Evolutionary conservation across 2,113 vertebrate genomes (phyloP), one percentile per base, ranked within the genome.

Genomic region (Amphiprion percula): DNA sequence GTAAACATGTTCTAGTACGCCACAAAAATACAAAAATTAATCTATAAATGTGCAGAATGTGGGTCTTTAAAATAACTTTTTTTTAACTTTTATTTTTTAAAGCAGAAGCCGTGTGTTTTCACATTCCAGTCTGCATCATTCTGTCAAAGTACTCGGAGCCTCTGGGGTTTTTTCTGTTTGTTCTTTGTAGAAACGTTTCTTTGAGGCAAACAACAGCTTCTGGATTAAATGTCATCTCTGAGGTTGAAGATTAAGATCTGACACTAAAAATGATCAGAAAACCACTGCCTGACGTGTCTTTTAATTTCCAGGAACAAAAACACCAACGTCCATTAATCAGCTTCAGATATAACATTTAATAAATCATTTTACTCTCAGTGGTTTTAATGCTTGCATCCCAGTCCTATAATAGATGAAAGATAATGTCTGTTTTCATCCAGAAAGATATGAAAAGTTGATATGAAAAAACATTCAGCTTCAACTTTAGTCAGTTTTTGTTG

Each of bases 221-320:
- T 23, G 37, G 41, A 52, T 46, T 8, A 3, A 0, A 11, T 16
- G 21, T 54, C 23, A 19, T 54, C 66, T 1, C 21, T 4, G 9
- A 10, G 47, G 8, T 77, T 28, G 19, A 44, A 2, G 68, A 79
- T 80, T 21, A 26, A 78, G 44, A 79, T 69, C 64, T 79, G 52
- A 75, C 0, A 19, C 9, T 1, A 41, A 5, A 16, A 15, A 50
- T 41, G 0, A 68, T 53, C 74, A 61, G 46, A 70, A 69, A 61
- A 8, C 53, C 10, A 33, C 9, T 58, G 16, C 15, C 28, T 21
- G 12, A 19, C 0, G 41, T 71, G 30, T 5, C 4, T 3, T 26
- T 23, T 70, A 12, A 69, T 69, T 55, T 37, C 21, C 54, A 16
- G 44, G n/a, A 53, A 73, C 46, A 73, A 54, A 73, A 24, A 60